Conservation (phyloP, 2,113 vertebrate species). For the Pollachius pollachius region DNA sequence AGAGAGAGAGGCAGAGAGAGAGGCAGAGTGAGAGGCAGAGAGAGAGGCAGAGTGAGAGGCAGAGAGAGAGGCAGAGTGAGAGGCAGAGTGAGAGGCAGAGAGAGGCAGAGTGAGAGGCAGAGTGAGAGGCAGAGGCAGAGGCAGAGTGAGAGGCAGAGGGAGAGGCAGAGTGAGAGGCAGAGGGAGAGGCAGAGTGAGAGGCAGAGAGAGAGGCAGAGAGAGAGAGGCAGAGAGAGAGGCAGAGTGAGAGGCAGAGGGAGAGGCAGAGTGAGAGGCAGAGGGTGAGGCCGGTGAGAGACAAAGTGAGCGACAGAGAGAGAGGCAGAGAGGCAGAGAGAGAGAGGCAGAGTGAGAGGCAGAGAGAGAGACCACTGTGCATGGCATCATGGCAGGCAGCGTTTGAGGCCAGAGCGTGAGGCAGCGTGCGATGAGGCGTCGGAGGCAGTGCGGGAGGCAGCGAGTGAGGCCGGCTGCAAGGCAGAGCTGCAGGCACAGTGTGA, state of each 20-base stretch:
- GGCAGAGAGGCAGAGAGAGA: too few relatives aligned
- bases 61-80: background rate
- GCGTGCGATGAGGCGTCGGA: too few relatives aligned
- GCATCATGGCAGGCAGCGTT: slow-evolving; percentile 7
- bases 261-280: background rate
- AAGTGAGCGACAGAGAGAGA: background rate
- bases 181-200: background rate
- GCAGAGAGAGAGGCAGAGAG: background rate
- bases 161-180: background rate
- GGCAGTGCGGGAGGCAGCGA: too few relatives aligned
- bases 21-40: background rate
- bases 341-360: background rate
- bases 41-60: background rate
- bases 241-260: too few relatives aligned
- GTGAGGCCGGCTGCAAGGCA: too few relatives aligned
- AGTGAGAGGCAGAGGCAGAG: background rate
- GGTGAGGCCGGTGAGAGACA: slow-evolving; percentile 25
- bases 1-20: background rate
- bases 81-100: too few relatives aligned
- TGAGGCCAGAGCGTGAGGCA: background rate
- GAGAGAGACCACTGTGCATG: too few relatives aligned
- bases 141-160: background rate
- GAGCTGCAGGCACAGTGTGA: too few relatives aligned
- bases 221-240: background rate
- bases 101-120: background rate